Conservation (phyloP, 2,888 invertebrate species). For the Rhagium mordax region DNA sequence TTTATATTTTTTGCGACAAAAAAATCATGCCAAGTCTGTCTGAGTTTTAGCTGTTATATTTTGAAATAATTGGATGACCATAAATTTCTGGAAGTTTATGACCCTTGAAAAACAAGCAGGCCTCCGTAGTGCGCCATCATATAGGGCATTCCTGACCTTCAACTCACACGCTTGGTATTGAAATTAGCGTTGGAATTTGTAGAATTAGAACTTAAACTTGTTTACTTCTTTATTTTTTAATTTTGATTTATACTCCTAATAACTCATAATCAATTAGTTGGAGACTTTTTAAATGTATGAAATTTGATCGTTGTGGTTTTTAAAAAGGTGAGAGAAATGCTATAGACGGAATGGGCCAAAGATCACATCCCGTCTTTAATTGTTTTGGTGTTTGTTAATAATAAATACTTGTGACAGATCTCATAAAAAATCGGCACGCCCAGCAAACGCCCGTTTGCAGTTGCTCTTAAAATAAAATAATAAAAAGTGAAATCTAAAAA, state of each 20-base stretch:
- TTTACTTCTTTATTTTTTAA: constrained; percentile 39
- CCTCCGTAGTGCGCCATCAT: constrained; percentile 5
- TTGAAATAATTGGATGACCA: constrained; percentile 37
- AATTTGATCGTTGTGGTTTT: constrained; percentile 13
- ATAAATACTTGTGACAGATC: constrained; percentile 28
- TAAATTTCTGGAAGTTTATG: constrained; percentile 60
- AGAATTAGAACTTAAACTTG: constrained; percentile 29
- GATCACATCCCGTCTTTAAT: constrained; percentile 34
- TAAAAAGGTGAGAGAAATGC: constrained; percentile 13
- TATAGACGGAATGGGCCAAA: constrained; percentile 48
- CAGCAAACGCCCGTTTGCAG: background rate
- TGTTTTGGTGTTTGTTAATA: constrained; percentile 30
- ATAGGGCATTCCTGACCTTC: constrained; percentile 39
- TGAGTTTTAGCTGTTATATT: background rate
- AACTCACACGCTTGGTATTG: constrained; percentile 18
- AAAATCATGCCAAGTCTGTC: background rate
- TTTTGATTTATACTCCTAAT: constrained; percentile 46
- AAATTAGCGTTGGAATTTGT: constrained; percentile 36
- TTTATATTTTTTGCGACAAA: background rate
- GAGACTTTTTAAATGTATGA: constrained; percentile 22
- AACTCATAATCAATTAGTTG: constrained; percentile 46
- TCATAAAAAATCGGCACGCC: constrained; percentile 5
- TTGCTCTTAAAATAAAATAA: background rate
- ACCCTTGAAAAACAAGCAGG: constrained; percentile 42
- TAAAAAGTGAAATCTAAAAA: too few species aligned